phyloP scores from a whole-genome alignment of 2,797 vertebrate species.

The Petrocephalus sullivani region DNA sequence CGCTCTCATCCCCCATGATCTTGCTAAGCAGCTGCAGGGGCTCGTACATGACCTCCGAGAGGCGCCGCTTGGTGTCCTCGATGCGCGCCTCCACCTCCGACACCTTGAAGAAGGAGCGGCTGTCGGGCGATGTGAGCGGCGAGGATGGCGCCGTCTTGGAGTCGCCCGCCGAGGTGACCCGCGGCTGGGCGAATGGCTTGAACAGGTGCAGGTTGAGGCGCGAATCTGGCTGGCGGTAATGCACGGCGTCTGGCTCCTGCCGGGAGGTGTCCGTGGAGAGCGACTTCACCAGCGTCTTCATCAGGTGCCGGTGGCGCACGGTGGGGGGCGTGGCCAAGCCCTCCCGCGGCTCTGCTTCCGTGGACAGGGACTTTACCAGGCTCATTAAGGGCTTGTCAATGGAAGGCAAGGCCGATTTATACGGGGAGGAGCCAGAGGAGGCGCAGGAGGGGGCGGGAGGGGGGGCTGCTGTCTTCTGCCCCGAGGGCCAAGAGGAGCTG shows the following conservation, averaged over 20 bases:
- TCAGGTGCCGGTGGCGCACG: slow-evolving; percentile 75
- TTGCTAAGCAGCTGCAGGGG: slow-evolving; percentile 92
- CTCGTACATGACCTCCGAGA: slow-evolving; percentile 91
- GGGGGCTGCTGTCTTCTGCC: slow-evolving; percentile 51
- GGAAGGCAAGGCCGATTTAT: slow-evolving; percentile 71
- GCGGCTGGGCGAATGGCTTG: slow-evolving; percentile 90
- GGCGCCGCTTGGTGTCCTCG: slow-evolving; percentile 90
- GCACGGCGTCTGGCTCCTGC: slow-evolving; percentile 62
- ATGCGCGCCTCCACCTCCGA: slow-evolving; percentile 93
- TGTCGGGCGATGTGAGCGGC: slow-evolving; percentile 79
- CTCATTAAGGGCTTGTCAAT: slow-evolving; percentile 77
- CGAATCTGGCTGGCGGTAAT: slow-evolving; percentile 73
- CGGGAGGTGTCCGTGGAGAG: slow-evolving; percentile 86
- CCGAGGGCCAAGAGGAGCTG: slow-evolving; percentile 52
- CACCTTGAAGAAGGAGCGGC: slow-evolving; percentile 92
- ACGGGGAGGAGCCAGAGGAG: slow-evolving; percentile 67
- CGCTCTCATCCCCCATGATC: slow-evolving; percentile 88
- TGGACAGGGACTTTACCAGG: slow-evolving; percentile 81
- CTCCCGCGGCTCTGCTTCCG: slow-evolving; percentile 80
- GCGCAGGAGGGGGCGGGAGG: slow-evolving; percentile 42
- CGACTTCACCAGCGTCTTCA: slow-evolving; percentile 92
- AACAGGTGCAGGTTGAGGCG: slow-evolving; percentile 91
- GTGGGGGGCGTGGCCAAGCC: slow-evolving; percentile 49
- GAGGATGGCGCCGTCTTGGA: slow-evolving; percentile 93
- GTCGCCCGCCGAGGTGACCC: slow-evolving; percentile 66